phyloP scores from a whole-genome alignment of 2,888 invertebrate species.

The Masnerella sp. region DNA sequence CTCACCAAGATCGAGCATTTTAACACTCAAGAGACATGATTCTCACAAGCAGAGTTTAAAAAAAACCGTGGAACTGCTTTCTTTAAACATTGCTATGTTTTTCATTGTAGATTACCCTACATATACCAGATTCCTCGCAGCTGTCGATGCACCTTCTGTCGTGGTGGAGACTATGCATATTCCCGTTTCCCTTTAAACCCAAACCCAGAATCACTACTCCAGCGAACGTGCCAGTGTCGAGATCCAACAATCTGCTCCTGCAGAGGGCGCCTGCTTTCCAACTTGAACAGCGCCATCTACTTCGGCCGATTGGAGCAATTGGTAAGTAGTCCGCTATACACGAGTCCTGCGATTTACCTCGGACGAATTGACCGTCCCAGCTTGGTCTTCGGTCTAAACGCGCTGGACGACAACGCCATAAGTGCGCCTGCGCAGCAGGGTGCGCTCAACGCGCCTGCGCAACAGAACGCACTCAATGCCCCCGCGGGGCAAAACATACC shows the following conservation, averaged over 20 bases:
- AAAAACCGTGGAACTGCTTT: too few species aligned
- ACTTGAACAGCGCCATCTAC: slow-evolving; percentile 70
- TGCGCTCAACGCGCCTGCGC: not conserved
- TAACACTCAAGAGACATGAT: too few species aligned
- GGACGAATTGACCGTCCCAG: slow-evolving; percentile 69
- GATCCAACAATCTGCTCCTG: slow-evolving; percentile 68
- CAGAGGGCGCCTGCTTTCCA: slow-evolving; percentile 66
- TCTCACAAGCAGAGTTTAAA: too few species aligned
- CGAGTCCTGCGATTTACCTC: slow-evolving; percentile 69
- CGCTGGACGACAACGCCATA: slow-evolving; percentile 42
- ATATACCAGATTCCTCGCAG: slow-evolving; percentile 72
- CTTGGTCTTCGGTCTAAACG: slow-evolving; percentile 60
- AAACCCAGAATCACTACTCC: slow-evolving; percentile 65
- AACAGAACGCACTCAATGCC: too few species aligned
- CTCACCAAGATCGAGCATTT: too few species aligned
- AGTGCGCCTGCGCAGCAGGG: slow-evolving; percentile 7
- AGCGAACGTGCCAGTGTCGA: slow-evolving; percentile 69
- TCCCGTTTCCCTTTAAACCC: slow-evolving; percentile 67
- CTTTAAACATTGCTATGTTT: too few species aligned
- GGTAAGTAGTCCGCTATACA: slow-evolving; percentile 73
- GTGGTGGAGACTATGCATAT: slow-evolving; percentile 71
- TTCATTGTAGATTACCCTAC: slow-evolving; percentile 64
- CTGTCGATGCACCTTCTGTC: slow-evolving; percentile 71
- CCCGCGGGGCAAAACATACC: too few species aligned
- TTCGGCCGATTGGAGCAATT: slow-evolving; percentile 68